These are phyloP conservation scores for Simalia tracyae DNA, from an alignment of 2,797 vertebrate genomes.

Conservation along the genomic window DNA sequence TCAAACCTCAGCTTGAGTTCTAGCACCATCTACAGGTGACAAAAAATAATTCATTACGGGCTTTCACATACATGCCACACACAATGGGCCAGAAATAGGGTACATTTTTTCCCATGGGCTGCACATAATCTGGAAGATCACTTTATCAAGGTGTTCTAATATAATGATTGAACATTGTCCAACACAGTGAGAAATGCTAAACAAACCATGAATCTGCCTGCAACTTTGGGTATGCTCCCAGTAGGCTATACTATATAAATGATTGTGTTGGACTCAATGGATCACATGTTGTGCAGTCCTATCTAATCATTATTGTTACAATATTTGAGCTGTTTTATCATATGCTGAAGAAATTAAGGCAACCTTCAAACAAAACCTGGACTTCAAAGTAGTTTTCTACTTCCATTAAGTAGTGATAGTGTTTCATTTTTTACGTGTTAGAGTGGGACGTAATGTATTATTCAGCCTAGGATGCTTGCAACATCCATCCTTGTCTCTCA, in stretches of 20 bases:
- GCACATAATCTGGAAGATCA: not conserved
- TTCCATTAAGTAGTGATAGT: not conserved
- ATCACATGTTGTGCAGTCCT: not conserved
- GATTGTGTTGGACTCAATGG: not conserved
- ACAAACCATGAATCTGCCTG: not conserved
- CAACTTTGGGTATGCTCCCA: not conserved
- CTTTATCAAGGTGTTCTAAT: not conserved
- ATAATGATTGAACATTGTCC: not conserved
- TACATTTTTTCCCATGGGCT: not conserved
- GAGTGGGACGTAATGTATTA: not conserved
- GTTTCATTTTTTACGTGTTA: not conserved
- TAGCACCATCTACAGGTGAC: slow-evolving; percentile 70
- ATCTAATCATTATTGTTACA: not conserved
- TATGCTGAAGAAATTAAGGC: not conserved
- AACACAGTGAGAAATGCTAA: not conserved
- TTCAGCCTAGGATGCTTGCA: not conserved
- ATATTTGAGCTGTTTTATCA: not conserved
- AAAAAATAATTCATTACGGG: not conserved
- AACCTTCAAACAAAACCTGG: not conserved
- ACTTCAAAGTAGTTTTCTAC: not conserved
- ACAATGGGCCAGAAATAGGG: not conserved
- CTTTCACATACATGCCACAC: not conserved
- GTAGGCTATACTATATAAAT: not conserved
- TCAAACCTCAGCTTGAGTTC: slow-evolving; percentile 49
- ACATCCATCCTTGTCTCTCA: not conserved